A percentile compares a stretch with the other conserved stretches of the same genome.
These are phyloP conservation scores for Trachelus stipa DNA, from an alignment of 2,888 invertebrate genomes.

Conservation along the genomic window DNA sequence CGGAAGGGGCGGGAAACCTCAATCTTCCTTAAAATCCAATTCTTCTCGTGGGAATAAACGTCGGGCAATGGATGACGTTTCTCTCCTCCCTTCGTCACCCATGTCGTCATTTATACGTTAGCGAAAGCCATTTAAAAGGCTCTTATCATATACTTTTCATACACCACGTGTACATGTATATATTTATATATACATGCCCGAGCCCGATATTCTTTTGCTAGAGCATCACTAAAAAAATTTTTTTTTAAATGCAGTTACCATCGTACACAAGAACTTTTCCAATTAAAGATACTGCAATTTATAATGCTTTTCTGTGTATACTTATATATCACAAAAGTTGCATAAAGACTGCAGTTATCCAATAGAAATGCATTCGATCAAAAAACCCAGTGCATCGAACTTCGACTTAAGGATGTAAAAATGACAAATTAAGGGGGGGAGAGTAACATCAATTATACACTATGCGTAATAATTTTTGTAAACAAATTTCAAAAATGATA, in stretches of 20 bases:
- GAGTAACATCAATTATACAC: neutral
- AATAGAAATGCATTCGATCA: neutral
- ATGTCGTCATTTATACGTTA: neutral
- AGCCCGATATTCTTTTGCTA: too few species aligned
- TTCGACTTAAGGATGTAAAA: neutral
- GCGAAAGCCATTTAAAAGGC: neutral
- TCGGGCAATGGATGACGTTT: neutral
- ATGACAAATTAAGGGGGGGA: neutral
- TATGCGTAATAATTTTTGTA: neutral
- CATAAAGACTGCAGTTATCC: neutral
- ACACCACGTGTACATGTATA: neutral
- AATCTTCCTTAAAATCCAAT: slow-evolving; percentile 8
- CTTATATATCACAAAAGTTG: too few species aligned
- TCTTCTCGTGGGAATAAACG: neutral
- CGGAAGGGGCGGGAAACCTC: neutral
- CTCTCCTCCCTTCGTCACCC: neutral
- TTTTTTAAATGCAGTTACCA: neutral
- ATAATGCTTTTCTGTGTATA: neutral
- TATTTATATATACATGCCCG: too few species aligned
- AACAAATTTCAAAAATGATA: too few species aligned
- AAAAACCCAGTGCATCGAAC: neutral
- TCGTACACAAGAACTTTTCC: neutral
- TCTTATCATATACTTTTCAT: neutral
- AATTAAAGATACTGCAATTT: neutral
- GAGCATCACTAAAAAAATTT: too few species aligned